Base-by-base conservation (phyloP, 2,113 vertebrate genomes). In the Crotalus horridus region DNA sequence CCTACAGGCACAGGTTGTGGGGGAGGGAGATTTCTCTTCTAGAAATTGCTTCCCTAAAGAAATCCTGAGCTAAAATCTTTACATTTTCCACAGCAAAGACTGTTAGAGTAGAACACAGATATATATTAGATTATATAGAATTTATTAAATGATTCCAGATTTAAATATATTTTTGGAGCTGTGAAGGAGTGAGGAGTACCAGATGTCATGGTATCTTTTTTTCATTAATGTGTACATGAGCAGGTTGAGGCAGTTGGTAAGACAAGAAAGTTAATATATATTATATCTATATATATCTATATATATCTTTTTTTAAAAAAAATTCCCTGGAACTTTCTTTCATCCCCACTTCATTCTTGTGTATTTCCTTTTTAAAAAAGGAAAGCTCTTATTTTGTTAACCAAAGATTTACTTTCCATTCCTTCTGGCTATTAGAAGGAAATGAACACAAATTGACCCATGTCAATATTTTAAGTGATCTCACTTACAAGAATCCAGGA, bases 141-240 rank as follows among this genome's bases (percentile, higher is more conserved):
- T 98, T 97, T 96, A 97, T 98, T 98, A 98, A 98, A 97, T 98
- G 98, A 98, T 98, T 98, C 97, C 96, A 97, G 97, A 98, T 97
- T 97, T 97, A 96, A 96, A 96, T 96, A 95, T 97, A 96, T 97
- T 97, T 97, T 96, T 96, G 97, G 96, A 97, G 96, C 96, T 98
- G 98, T 97, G 97, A 97, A 97, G 98, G 97, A 98, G 94, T 95
- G 10, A 54, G 95, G 96, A 95, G 95, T 96, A 95, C 96, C 97
- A 98, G 98, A 98, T 98, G 97, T 98, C 98, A 98, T 98, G 98
- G 97, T 94, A 97, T 98, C 98, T 97, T 96, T 90, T 91, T 95
- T 96, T 93, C 89, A 86, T 93, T 98, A 96, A 98, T 96, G 97
- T 98, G 97, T 98, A 98, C 98, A 98, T 98, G 98, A 97, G 97